A percentile compares a stretch with the other conserved stretches of the same genome.
These are phyloP conservation scores for Zele albiditarsus DNA, from an alignment of 2,888 invertebrate genomes.

Conservation along the genomic window DNA sequence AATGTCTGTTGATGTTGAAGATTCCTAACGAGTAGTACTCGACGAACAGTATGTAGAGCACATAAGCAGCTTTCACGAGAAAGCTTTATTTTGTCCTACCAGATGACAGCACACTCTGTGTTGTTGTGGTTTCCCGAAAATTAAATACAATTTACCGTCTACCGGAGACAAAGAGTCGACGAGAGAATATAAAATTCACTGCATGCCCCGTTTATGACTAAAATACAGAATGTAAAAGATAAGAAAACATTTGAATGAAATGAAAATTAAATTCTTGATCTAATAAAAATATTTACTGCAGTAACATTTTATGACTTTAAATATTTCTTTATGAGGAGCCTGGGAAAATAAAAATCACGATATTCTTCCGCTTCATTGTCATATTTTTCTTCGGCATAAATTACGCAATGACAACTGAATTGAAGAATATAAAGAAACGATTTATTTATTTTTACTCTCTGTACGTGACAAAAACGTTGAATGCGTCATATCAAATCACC, in stretches of 20 bases:
- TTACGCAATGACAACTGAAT: neutral
- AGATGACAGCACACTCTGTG: constrained; percentile 1
- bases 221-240: neutral
- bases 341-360: too few relatives aligned
- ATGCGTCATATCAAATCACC: neutral
- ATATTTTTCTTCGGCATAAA: neutral
- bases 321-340: neutral
- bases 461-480: neutral
- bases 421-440: neutral
- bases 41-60: neutral
- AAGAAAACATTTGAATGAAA: neutral
- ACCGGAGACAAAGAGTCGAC: neutral
- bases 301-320: neutral
- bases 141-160: neutral
- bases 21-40: neutral
- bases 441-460: neutral
- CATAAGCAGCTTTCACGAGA: neutral
- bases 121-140: neutral
- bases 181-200: neutral
- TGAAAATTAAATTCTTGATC: neutral
- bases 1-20: constrained; percentile 2
- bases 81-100: neutral
- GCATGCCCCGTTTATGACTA: neutral
- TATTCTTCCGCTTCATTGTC: too few relatives aligned
- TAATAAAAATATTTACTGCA: neutral